Base-by-base conservation (phyloP, 2,113 vertebrate genomes). In the Pteronura brasiliensis region DNA sequence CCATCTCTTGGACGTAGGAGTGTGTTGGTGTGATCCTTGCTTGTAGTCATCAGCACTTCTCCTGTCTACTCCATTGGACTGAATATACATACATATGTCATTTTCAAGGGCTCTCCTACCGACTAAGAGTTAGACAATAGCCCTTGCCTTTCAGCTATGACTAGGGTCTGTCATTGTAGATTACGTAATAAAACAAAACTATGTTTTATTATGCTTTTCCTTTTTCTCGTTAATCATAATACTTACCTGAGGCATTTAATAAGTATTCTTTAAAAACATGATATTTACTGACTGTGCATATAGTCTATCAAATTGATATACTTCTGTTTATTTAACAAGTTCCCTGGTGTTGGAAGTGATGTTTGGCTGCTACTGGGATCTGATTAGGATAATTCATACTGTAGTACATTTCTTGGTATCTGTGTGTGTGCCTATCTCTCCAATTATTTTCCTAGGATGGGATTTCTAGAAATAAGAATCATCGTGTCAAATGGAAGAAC, bases 171-270 rank as follows among this genome's bases (percentile, higher is more conserved):
- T 79, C 77, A 31, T 47, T 69, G 36, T 42, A 92, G 74, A 25
- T 85, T 84, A 87, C 61, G 27, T 55, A 86, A 74, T 93, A 71
- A 86, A 91, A 91, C 18, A 83, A 95, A 95, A 80, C 11, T 49
- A 4, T 82, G 29, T 91, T 90, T 92, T 72, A 85, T 49, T 89
- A 44, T 81, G 65, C 8, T 21, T 94, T 95, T 77, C 59, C 5
- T 88, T 83, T 96, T 96, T 93, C 44, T 72, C 57, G 49, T 76
- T 71, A 83, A 89, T 93, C 65, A 55, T 89, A 85, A 88, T 74
- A 27, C 82, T 92, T 88, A 92, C 44, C 57, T 59, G 47, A 42
- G 74, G 49, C 31, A 89, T 27, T 96, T 91, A 61, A 88, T 79
- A 82, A 79, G 9, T 82, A 79, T 67, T 93, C 47, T 69, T 82